Evolutionary conservation across 2,888 invertebrate genomes (phyloP).

Genomic region (Stramonita haemastoma): DNA sequence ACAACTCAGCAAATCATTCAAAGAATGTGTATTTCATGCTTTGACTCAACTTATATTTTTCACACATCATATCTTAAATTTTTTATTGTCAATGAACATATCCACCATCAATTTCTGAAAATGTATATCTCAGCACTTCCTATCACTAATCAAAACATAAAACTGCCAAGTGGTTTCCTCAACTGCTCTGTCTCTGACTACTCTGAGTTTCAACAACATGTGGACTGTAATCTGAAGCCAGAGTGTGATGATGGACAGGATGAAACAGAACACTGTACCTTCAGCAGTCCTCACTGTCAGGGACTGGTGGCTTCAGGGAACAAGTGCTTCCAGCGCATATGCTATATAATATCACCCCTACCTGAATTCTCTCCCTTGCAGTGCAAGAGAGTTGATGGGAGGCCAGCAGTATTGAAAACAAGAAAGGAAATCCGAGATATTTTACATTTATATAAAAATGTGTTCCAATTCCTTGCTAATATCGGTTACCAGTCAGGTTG

Average conservation of each 20-base stretch:
- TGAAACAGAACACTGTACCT: constrained; percentile 7
- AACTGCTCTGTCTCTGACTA: not conserved
- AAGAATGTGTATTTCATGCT: not conserved
- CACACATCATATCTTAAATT: not conserved
- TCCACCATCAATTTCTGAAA: not conserved
- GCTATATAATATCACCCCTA: not conserved
- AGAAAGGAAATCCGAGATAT: not conserved
- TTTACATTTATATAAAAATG: not conserved
- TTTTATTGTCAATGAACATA: not conserved
- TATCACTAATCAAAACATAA: not conserved
- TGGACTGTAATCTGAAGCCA: not conserved
- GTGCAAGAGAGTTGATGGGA: not conserved
- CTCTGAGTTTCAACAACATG: not conserved
- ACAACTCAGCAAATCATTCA: not conserved
- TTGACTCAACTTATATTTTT: not conserved
- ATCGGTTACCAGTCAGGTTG: not conserved
- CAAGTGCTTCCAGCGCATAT: not conserved
- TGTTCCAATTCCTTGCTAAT: not conserved
- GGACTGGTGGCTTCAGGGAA: not conserved
- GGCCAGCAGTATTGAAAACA: not conserved
- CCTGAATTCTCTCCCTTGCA: not conserved
- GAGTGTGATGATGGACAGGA: constrained; percentile 2
- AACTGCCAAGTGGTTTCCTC: not conserved
- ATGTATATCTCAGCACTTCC: not conserved
- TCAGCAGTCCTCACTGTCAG: not conserved